phyloP scores from a whole-genome alignment of 2,113 vertebrate species.

The Chaetura pelagica region DNA sequence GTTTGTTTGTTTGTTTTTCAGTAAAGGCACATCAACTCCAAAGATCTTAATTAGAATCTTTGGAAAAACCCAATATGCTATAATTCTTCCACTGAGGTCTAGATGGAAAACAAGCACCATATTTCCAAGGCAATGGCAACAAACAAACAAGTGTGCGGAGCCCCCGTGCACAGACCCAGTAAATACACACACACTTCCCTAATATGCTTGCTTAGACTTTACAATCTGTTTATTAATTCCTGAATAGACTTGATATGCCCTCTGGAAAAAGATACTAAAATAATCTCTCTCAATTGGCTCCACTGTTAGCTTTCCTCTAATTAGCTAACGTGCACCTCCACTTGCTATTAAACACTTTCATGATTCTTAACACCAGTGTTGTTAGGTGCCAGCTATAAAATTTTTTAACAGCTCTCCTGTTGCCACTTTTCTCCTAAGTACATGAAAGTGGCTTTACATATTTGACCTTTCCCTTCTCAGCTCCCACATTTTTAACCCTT shows the following conservation, averaged over 20 bases:
- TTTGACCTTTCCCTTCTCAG: slow-evolving; percentile 41
- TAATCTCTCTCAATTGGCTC: slow-evolving; percentile 58
- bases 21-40: slow-evolving; percentile 39
- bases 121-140: slow-evolving; percentile 29
- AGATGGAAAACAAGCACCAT: slow-evolving; percentile 44
- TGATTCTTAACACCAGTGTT: slow-evolving; percentile 58
- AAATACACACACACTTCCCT: neutral
- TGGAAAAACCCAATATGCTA: slow-evolving; percentile 44
- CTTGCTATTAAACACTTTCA: slow-evolving; percentile 52
- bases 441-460: slow-evolving; percentile 53
- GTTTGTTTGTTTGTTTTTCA: neutral
- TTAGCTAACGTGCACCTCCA: slow-evolving; percentile 66
- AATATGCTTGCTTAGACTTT: slow-evolving; percentile 65
- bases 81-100: slow-evolving; percentile 57
- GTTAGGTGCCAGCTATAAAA: slow-evolving; percentile 67
- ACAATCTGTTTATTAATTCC: slow-evolving; percentile 72
- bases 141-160: slow-evolving; percentile 46
- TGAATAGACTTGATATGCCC: slow-evolving; percentile 65
- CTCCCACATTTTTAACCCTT: slow-evolving; percentile 45
- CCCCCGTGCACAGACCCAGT: neutral
- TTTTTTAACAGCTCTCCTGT: slow-evolving; percentile 58
- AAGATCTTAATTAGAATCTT: slow-evolving; percentile 59
- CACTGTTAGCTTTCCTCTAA: slow-evolving; percentile 55
- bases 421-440: slow-evolving; percentile 65
- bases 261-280: slow-evolving; percentile 64